Base-by-base conservation (phyloP, 2,113 vertebrate species). In the Morone chrysops region DNA sequence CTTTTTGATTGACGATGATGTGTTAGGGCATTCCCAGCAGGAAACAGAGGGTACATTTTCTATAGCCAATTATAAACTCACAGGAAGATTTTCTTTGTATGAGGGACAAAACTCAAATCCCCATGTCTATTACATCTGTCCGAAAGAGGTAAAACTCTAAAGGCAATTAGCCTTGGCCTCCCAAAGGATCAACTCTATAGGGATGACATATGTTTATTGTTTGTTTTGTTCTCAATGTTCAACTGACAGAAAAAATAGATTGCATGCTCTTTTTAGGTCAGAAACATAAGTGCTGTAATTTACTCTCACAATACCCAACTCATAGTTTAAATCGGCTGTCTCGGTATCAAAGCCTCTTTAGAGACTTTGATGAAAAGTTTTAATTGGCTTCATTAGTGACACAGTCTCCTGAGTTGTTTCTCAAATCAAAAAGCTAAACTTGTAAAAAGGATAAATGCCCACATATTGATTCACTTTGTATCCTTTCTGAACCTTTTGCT, bases 191-290 rank as follows among this genome's bases (percentile, higher is more conserved):
- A 20, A 45, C 70, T 90, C 94, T 90, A 78, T n/a, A 50, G 91
- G 91, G 92, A 95, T 57, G 69, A 82, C 94, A 94, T 94, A 93
- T 94, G 94, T 90, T 93, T 87, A 87, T 85, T 89, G 84, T 91
- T 88, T 90, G 65, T 75, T 75, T 45, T 22, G 14, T 78, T 81
- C 50, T 82, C 80, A 63, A 88, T 77, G 59, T 78, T 87, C 40
- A 83, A 51, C 72, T 90, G 73, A 68, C 61, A 50, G 83, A 10
- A 70, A 75, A 87, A 89, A 81, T 83, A 85, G 83, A 74, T 76
- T 7, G 56, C 12, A 4, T 75, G 63, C 57, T 83, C 63, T 80
- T 84, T 91, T 85, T 83, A 68, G 88, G 83, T 83, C 66, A 82
- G 51, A 78, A 81, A 69, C 41, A 70, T 51, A 84, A 80, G 57